Conservation (phyloP, 2,797 vertebrate genomes). For the Peromyscus aztecus region DNA sequence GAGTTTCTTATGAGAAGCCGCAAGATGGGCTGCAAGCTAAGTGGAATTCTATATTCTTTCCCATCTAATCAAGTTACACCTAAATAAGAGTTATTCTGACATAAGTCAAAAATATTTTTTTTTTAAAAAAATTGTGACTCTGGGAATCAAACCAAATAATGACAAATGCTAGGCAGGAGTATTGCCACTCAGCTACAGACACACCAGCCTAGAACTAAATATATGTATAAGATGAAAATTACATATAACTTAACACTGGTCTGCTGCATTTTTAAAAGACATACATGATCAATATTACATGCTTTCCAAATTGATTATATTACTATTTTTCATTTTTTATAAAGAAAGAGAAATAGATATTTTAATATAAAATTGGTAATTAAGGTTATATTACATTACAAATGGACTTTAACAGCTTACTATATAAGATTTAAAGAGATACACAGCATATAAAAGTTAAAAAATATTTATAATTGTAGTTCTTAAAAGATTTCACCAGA, state of each 20-base stretch:
- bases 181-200: background rate
- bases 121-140: background rate
- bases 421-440: background rate
- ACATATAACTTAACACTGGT: slow-evolving; percentile 20
- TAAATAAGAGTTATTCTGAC: background rate
- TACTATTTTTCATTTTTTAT: slow-evolving; percentile 33
- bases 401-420: slow-evolving; percentile 37
- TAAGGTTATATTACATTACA: background rate
- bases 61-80: background rate
- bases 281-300: slow-evolving; percentile 5
- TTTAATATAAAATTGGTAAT: slow-evolving; percentile 1
- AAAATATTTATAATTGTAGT: background rate
- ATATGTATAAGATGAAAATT: background rate
- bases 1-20: background rate
- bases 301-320: slow-evolving; percentile 21
- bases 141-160: background rate
- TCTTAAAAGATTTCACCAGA: background rate
- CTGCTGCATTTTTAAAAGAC: slow-evolving; percentile 37
- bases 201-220: background rate
- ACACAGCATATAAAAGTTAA: background rate
- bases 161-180: background rate
- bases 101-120: background rate
- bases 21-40: background rate
- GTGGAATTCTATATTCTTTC: background rate
- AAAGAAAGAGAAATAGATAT: background rate